Percentiles rank a stretch among this genome's conserved stretches.
These are phyloP conservation scores for Sprattus sprattus DNA, from an alignment of 2,113 vertebrate species.

Conservation along the genomic window DNA sequence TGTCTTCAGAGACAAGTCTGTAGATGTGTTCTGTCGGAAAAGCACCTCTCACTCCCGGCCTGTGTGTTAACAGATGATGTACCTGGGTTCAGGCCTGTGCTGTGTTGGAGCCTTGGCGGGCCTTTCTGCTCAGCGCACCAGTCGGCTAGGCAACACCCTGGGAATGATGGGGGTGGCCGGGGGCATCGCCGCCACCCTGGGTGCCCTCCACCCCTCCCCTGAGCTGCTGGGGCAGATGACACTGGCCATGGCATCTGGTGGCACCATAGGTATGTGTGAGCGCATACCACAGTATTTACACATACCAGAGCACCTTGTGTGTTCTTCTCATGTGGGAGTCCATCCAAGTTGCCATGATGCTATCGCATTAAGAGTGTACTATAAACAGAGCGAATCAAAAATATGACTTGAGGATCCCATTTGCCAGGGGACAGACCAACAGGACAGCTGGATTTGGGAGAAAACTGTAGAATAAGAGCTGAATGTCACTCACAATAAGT, in stretches of 20 bases:
- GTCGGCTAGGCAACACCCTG: slow-evolving; percentile 69
- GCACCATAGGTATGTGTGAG: slow-evolving; percentile 58
- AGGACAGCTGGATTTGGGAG: background rate
- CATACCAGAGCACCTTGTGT: slow-evolving; percentile 38
- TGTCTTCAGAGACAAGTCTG: background rate
- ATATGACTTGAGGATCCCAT: background rate
- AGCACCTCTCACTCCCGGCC: background rate
- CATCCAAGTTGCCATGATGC: background rate
- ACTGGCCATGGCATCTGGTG: slow-evolving; percentile 69
- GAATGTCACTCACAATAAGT: background rate
- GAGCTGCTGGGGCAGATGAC: slow-evolving; percentile 77
- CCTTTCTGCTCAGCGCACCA: slow-evolving; percentile 69
- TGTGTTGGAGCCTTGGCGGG: slow-evolving; percentile 71
- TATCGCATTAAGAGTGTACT: background rate
- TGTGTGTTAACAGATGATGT: slow-evolving; percentile 66
- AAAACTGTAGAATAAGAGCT: background rate
- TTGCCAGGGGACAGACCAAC: background rate
- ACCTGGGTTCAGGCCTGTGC: slow-evolving; percentile 70
- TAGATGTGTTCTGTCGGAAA: background rate
- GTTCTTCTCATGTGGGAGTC: background rate
- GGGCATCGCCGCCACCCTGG: slow-evolving; percentile 68
- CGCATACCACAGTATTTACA: slow-evolving; percentile 19
- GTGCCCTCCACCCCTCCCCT: slow-evolving; percentile 67
- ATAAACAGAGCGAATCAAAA: background rate
- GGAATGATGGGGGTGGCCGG: slow-evolving; percentile 72